Conservation (phyloP, 2,797 vertebrate genomes). For the Botia almorhae region DNA sequence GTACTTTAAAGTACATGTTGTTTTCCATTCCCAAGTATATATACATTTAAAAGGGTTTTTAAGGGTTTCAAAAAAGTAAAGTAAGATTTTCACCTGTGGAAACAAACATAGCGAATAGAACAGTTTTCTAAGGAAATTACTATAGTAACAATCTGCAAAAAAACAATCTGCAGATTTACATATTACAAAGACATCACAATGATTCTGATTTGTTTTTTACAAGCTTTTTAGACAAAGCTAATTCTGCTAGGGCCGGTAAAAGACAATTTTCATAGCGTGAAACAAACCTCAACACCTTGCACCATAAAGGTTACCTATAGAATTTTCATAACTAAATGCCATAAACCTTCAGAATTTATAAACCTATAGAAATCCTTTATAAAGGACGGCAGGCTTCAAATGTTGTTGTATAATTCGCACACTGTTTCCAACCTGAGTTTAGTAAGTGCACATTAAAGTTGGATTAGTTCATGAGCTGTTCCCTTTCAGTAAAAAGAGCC, state of each 20-base stretch:
- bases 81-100: too few relatives aligned
- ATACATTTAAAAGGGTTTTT: background rate
- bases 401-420: background rate
- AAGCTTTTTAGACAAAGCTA: background rate
- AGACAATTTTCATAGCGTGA: too few relatives aligned
- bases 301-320: too few relatives aligned
- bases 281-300: too few relatives aligned
- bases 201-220: background rate
- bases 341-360: too few relatives aligned
- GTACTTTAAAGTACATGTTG: too few relatives aligned
- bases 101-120: too few relatives aligned
- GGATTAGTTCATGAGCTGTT: conserved; percentile 35
- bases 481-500: conserved; percentile 36
- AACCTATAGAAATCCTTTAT: background rate
- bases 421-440: conserved; percentile 20
- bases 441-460: conserved; percentile 20
- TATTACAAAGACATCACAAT: background rate
- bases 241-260: background rate
- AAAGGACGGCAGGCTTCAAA: too few relatives aligned
- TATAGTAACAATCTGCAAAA: background rate
- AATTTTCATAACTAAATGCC: too few relatives aligned
- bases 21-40: too few relatives aligned
- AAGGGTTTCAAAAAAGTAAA: too few relatives aligned
- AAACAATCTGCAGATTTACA: background rate
- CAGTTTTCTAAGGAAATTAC: background rate